Base-by-base conservation (phyloP, 53 echinoderm and acorn worm species). In the Echinometra lucunter region DNA sequence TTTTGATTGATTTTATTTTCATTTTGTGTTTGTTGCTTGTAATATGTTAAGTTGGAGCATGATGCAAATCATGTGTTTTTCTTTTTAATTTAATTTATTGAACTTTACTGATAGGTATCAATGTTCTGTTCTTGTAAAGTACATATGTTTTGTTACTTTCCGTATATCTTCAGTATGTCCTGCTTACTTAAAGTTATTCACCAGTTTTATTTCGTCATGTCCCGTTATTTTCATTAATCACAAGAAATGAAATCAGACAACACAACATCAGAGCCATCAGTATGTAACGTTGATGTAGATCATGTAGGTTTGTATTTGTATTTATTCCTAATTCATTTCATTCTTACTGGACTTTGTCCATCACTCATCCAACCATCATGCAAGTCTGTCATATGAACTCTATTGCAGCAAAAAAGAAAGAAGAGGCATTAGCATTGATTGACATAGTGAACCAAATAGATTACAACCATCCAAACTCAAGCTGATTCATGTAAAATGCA, bases 241-340 rank as follows among this genome's bases (percentile, higher is more conserved):
- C 38, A 78, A 78, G 78, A 78, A 42, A 40, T 78, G 38, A 38
- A 42, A 23, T 78, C 42, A 42, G 78, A 42, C 37, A 75, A 75
- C 37, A 21, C 6, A 35, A 17, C 78, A 38, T 3, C 78, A 78
- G 19, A 6, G 78, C 23, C 78, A 78, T 38, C 38, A 40, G 78
- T 78, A 5, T 75, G 78, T 75, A 78, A 78, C 42, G 78, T 78
- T 19, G 78, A 78, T 78, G 78, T 78, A 78, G 42, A 42, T 78
- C 32, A 78, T 78, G 78, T 78, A 78, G 42, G 78, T 78, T 69
- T 69, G 69, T 69, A 69, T 34, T 69, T 72, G 16, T 53, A 53
- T 53, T 53, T 53, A 13, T 72, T 67, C 72, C 32, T 1, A 72
- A 32, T 13, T 72, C 15, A 6, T 40, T 19, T 23, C 42, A 78